A percentile compares a stretch with the other conserved stretches of the same genome.
Conservation (phyloP, 2,797 vertebrate genomes). For the Tauraco hartlaubi region DNA sequence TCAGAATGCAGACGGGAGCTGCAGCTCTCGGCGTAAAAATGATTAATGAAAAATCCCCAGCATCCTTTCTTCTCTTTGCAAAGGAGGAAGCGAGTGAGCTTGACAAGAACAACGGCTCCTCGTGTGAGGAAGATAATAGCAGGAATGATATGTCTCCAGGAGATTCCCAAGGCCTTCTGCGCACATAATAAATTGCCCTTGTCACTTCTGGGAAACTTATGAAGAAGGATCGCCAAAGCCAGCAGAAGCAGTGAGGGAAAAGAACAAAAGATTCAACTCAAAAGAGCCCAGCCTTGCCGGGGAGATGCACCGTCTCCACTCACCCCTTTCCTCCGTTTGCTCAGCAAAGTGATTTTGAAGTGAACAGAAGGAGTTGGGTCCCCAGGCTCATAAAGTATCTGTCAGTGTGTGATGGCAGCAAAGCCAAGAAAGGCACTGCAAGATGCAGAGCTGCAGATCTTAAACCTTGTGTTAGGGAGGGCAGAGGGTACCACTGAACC, state of each 20-base stretch:
- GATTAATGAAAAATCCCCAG: constrained; percentile 48
- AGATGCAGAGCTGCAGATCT: neutral
- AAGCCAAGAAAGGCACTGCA: neutral
- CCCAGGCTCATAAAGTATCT: neutral
- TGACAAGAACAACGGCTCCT: constrained; percentile 44
- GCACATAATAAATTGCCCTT: constrained; percentile 39
- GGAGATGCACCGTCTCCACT: neutral
- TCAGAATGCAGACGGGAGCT: constrained; percentile 50
- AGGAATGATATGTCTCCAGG: constrained; percentile 39
- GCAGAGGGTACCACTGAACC: neutral
- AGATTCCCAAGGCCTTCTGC: constrained; percentile 42
- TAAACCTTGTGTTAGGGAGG: neutral
- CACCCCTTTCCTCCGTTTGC: neutral
- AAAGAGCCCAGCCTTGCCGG: neutral
- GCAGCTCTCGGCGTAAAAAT: neutral
- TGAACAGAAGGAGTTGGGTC: neutral
- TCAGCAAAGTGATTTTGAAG: constrained; percentile 4
- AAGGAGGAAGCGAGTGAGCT: neutral
- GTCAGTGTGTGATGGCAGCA: neutral
- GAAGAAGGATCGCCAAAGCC: constrained; percentile 30
- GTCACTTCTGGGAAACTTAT: constrained; percentile 41
- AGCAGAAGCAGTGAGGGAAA: neutral
- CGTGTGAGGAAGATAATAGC: constrained; percentile 8
- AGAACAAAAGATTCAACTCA: neutral
- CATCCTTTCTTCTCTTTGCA: constrained; percentile 22